Base-by-base conservation (phyloP, 1,140 invertebrate genomes). In the Cyphomyrmex costatus region DNA sequence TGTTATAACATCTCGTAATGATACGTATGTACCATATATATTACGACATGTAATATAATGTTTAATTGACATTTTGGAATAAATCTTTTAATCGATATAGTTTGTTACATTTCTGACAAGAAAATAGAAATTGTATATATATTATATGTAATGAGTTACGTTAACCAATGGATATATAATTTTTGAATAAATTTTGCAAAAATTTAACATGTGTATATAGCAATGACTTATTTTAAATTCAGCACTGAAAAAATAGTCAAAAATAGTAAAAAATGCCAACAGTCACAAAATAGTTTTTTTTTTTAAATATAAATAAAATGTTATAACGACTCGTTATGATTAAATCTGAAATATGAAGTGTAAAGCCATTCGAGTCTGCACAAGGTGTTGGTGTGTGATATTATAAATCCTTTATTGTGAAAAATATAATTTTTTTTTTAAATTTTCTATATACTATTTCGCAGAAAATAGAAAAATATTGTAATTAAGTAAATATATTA, bases 1-100 rank as follows among this genome's bases (percentile, higher is more conserved):
- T 66, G 42, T 66, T 66, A 66, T 42, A 4, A 14, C 33, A 66
- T 66, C n/a, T 66, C 27, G 61, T 63, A 30, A 63, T 1, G 19
- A n/a, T 21, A n/a, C n/a, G n/a, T n/a, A n/a, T n/a, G n/a, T n/a
- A n/a, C n/a, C n/a, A n/a, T 21, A 33, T 8, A 42, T 21, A 33
- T 65, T 65, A 65, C 27, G 24, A 7, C 21, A 5, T 61, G 16
- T 6, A 24, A 0, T 33, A 6, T 36, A 42, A 66, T 8, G 33
- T 33, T 33, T 19, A n/a, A 30, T 42, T 36, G 63, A 66, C 42
- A 66, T 36, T n/a, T 36, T n/a, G 63, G 16, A 36, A 65, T 66
- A n/a, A 16, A 66, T 42, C 33, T 42, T 36, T 66, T 42, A 66
- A 66, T 66, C 33, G 12, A 21, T 66, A 42, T 14, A 66, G 33